Base-by-base conservation (phyloP, 1,140 invertebrate species). In the Papilio aristodemus region DNA sequence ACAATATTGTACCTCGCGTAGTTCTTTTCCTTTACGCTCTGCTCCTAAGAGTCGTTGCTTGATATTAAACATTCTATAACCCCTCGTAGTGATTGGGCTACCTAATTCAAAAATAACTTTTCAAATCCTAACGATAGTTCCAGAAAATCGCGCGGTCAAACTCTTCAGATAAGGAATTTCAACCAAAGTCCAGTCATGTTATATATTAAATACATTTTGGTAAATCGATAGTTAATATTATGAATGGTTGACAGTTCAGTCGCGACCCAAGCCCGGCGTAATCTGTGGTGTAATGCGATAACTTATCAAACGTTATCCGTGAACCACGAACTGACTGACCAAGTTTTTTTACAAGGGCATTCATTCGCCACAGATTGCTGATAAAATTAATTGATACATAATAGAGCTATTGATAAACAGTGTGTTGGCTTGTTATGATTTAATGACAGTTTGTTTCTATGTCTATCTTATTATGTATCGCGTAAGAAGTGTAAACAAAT, bases 311-410 rank as follows among this genome's bases (percentile, higher is more conserved):
- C 13, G 22, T 25, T 14, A 27, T 58, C 54, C n/a, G 25, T 59
- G 57, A 59, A 59, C 57, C 32, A 17, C 57, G 57, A 36, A 14
- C 54, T 57, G 50, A 57, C 19, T 36, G 14, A 59, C 9, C 46
- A 32, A 32, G 2, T 32, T 46, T 58, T 59, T 57, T 36, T 32
- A 59, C 57, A 59, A 59, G 27, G 27, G 25, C 57, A 36, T 17
- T 54, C 46, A 54, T 27, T 59, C 32, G 57, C 7, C 25, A 27
- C 57, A 8, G 25, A 36, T 17, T 36, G 27, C 27, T 59, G 10
- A 57, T 57, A 59, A 10, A 27, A 25, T 32, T 58, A 11, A 58
- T 32, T 32, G 27, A 32, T 32, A 32, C 32, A 59, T 14, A 43
- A 46, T 17, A 54, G 46, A 10, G 46, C n/a, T 54, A 54, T 54